Base-by-base conservation (phyloP, 2,888 invertebrate species). In the Sicus ferrugineus region DNA sequence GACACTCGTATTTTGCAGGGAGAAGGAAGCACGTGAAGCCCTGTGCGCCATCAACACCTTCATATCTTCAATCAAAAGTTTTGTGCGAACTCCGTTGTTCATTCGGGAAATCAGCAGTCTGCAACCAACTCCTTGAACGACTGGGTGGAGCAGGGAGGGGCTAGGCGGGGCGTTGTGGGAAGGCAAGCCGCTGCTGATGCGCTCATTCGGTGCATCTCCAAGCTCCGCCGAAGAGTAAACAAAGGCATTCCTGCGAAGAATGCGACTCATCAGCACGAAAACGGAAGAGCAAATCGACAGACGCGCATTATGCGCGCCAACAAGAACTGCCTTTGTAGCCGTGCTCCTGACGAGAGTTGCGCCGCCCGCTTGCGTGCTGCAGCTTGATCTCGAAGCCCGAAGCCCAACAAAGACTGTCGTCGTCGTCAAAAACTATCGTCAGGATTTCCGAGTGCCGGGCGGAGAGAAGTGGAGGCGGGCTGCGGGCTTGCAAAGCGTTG, bases 11-110 rank as follows among this genome's bases (percentile, higher is more conserved):
- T 21, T 54, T n/a, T n/a, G n/a, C n/a, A n/a, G n/a, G 19, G 54
- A 56, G 56, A 56, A 14, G 11, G 54, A n/a, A 6, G 14, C 21
- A 21, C 19, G 6, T 54, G 11, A 28, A 28, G 5, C 26, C 2
- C 28, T 28, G 23, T 3, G 30, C 31, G 19, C 21, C 62, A 63
- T 63, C 62, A 63, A 63, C 62, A 63, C 62, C 62, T 63, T 63
- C 62, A 42, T 26, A n/a, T 46, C 62, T 63, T 48, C 65, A 59
- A 65, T 65, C 69, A 69, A 59, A 69, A 69, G 34, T 65, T 71
- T 73, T 68, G 54, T 73, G 74, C 72, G 72, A 70, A 11, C 34
- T 42, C 66, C 48, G 61, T 66, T 70, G 61, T 70, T 70, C 70
- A 66, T 70, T 62, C 59, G n/a, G n/a, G n/a, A n/a, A n/a, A n/a